Base-by-base conservation (phyloP, 2,888 invertebrate species). In the Dynastes hyllus region DNA sequence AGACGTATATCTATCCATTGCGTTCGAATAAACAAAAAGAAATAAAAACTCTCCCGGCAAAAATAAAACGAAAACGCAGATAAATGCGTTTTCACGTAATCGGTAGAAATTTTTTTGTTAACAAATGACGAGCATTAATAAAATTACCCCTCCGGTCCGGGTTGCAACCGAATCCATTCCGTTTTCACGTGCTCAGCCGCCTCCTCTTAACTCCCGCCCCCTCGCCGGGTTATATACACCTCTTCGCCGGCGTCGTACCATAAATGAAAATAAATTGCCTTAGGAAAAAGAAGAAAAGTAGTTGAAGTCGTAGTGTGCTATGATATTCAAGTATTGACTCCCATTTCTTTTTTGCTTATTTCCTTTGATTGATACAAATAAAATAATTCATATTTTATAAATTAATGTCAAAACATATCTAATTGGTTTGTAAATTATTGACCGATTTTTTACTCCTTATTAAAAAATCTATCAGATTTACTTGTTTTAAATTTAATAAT, bases 81-180 rank as follows among this genome's bases (percentile, higher is more conserved):
- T 65, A 65, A 65, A 65, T 65, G 65, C 65, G 65, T 37, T 65
- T 40, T 37, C 65, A 32, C 37, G 65, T 65, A 65, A 65, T 65
- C 65, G 65, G 32, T 5, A 40, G 65, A 65, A 61, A 65, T 65
- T 65, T 65, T 65, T 65, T 65, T 65, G 65, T 65, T 65, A 65
- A 65, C 65, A 65, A 65, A 65, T 65, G 65, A 65, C 65, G 37
- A 32, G 13, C 65, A 65, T 65, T 65, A 65, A 65, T 65, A 65
- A 65, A 65, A 65, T 65, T 65, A 65, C 37, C 65, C 65, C 65
- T 65, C 65, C 37, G 65, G 65, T 8, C 16, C 65, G n/a, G 65
- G 65, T 37, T 37, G 37, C 37, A 65, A 58, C 37, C 37, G 40
- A 65, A 40, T 37, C 65, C 5, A 58, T 58, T 58, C 55, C 55